A percentile compares a stretch with the other conserved stretches of the same genome.
These are phyloP conservation scores for Disparrhopalites patrizii DNA, from an alignment of 2,888 invertebrate genomes.

Conservation along the genomic window DNA sequence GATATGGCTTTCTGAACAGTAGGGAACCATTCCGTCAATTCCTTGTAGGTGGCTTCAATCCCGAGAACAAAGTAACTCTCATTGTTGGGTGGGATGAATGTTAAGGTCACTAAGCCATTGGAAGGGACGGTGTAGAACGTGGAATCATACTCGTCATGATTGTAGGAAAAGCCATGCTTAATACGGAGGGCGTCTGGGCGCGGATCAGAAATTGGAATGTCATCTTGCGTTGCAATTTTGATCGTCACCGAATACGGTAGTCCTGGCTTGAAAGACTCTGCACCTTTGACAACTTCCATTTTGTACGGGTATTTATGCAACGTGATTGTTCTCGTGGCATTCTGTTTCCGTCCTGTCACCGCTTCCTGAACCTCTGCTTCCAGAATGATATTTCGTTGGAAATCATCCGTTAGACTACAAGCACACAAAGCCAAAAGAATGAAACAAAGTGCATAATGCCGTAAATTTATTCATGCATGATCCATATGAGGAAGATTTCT, in stretches of 20 bases:
- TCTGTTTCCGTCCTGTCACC: conserved; percentile 77
- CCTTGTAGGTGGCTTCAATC: conserved; percentile 75
- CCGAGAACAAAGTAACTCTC: conserved; percentile 65
- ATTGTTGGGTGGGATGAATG: conserved; percentile 60
- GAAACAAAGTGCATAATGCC: background rate
- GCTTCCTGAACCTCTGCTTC: conserved; percentile 88
- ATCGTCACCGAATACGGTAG: conserved; percentile 78
- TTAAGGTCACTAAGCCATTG: conserved; percentile 63
- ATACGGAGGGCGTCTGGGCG: conserved; percentile 55
- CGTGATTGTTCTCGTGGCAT: conserved; percentile 67
- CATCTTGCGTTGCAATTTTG: conserved; percentile 69
- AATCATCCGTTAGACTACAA: conserved; percentile 69
- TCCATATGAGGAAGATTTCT: background rate
- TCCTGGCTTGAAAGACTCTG: conserved; percentile 84
- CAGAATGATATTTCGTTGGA: conserved; percentile 73
- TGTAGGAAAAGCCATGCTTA: conserved; percentile 61
- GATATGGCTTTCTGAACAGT: conserved; percentile 67
- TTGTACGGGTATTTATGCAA: conserved; percentile 74
- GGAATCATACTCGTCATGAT: conserved; percentile 57
- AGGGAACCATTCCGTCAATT: conserved; percentile 71
- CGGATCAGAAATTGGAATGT: conserved; percentile 57
- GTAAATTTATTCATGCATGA: background rate
- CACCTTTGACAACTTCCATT: conserved; percentile 71
- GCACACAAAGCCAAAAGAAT: conserved; percentile 1
- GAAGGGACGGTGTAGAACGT: conserved; percentile 58